Evolutionary conservation across 2,113 vertebrate species (phyloP).

Genomic region (Mungos mungo): DNA sequence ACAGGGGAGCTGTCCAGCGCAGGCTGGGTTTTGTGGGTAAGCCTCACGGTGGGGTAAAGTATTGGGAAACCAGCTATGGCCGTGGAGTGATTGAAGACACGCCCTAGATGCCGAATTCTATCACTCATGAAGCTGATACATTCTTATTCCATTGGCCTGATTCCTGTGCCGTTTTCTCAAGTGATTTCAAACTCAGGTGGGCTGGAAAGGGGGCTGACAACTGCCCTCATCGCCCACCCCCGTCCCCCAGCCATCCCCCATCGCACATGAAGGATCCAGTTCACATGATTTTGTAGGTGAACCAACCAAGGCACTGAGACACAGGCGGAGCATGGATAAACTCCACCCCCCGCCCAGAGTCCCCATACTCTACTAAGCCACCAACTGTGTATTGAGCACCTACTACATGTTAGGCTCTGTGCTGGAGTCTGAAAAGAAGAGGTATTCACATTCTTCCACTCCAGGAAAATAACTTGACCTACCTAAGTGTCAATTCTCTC

Average conservation of each 20-base stretch:
- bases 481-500: background rate
- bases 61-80: background rate
- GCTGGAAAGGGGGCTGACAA: background rate
- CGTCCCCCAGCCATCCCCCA: background rate
- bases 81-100: background rate
- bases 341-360: accelerated
- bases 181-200: background rate
- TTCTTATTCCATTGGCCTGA: background rate
- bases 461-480: background rate
- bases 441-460: background rate
- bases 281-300: background rate
- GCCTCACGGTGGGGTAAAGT: background rate
- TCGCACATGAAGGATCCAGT: background rate
- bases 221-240: too few species aligned
- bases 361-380: background rate
- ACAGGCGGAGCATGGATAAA: background rate
- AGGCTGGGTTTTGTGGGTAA: background rate
- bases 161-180: background rate
- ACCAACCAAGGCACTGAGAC: background rate
- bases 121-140: background rate
- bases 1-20: background rate
- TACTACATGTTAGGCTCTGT: background rate
- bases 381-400: background rate
- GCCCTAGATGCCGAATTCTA: background rate
- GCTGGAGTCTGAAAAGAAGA: background rate